Percentiles rank a stretch among this genome's conserved stretches.
Evolutionary conservation across 1,140 invertebrate species (phyloP).

Genomic region (Pseudoatta argentina): DNA sequence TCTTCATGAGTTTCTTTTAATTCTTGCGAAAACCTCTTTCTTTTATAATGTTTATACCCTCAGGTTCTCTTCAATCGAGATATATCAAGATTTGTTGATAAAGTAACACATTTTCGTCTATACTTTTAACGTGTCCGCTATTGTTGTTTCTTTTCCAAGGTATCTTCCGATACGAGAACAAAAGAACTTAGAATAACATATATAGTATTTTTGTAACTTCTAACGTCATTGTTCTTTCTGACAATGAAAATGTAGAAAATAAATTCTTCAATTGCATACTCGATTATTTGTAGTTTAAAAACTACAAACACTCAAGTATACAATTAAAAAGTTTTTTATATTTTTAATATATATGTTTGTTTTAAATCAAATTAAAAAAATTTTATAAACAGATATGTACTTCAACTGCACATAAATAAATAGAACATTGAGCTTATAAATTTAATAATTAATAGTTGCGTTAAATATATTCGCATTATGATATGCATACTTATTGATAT

Average conservation of each 20-base stretch:
- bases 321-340: too few relatives aligned
- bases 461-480: neutral
- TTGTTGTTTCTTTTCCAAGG: conserved; percentile 23
- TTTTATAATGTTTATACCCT: conserved; percentile 12
- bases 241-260: conserved; percentile 21
- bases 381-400: neutral
- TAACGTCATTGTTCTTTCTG: neutral
- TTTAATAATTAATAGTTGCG: neutral
- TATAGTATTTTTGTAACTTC: conserved; percentile 36
- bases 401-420: neutral
- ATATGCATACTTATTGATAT: neutral
- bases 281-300: neutral
- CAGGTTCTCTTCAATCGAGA: neutral
- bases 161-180: conserved; percentile 3
- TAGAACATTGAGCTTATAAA: neutral
- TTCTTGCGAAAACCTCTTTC: conserved; percentile 22
- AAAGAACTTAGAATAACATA: conserved; percentile 31
- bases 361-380: neutral
- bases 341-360: neutral
- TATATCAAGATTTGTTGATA: conserved; percentile 46
- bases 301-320: neutral
- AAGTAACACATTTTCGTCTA: conserved; percentile 46
- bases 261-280: neutral
- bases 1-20: conserved; percentile 55
- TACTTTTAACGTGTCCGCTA: conserved; percentile 23